Percentiles rank a stretch among this genome's conserved stretches.
These are phyloP conservation scores for Campoplex nolae DNA, from an alignment of 2,888 invertebrate species.

Conservation along the genomic window DNA sequence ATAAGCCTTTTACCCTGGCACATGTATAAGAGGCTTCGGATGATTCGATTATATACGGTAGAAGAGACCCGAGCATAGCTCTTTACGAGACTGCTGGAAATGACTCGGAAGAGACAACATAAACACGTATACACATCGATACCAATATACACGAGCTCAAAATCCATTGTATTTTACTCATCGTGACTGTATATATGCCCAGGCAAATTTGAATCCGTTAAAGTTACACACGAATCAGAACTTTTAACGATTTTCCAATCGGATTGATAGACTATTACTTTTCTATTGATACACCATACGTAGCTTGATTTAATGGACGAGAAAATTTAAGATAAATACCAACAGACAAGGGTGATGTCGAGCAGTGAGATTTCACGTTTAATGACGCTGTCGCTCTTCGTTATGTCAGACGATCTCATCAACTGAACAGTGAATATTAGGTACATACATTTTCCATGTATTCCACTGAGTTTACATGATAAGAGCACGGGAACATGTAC, in stretches of 20 bases:
- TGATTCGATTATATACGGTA: slow-evolving; percentile 58
- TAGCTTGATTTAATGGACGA: slow-evolving; percentile 36
- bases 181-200: too few relatives aligned
- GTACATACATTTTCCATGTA: not conserved
- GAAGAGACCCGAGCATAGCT: slow-evolving; percentile 38
- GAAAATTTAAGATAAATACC: slow-evolving; percentile 5
- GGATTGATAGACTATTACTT: slow-evolving; percentile 38
- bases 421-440: slow-evolving; percentile 37
- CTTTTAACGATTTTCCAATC: slow-evolving; percentile 48
- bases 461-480: not conserved
- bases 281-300: slow-evolving; percentile 19
- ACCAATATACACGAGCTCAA: not conserved
- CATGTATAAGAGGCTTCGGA: slow-evolving; percentile 52
- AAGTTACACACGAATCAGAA: slow-evolving; percentile 22
- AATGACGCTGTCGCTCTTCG: slow-evolving; percentile 66
- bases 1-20: slow-evolving; percentile 24
- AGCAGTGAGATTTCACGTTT: slow-evolving; percentile 57
- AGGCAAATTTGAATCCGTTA: slow-evolving; percentile 21
- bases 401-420: slow-evolving; percentile 59
- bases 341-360: not conserved
- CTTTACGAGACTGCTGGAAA: slow-evolving; percentile 34
- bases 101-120: slow-evolving; percentile 41
- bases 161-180: not conserved
- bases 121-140: not conserved
- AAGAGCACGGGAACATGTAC: not conserved